Evolutionary conservation across 2,113 vertebrate species (phyloP).

Genomic region (Smithornis capensis): DNA sequence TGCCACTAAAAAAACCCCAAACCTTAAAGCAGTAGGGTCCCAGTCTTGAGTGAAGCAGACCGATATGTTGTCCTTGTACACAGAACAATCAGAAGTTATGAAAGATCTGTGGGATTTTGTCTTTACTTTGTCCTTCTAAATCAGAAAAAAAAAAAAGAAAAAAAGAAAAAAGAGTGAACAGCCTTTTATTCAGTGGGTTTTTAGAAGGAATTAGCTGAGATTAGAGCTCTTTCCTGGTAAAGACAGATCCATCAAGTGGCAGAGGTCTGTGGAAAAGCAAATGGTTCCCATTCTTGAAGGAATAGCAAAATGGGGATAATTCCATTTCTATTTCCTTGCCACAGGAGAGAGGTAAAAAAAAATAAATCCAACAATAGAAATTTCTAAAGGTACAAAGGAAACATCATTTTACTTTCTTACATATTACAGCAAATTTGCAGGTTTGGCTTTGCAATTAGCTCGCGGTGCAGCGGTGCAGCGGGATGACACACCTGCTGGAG

Average conservation of each 20-base stretch:
- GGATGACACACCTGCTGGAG: background rate
- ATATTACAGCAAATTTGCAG: background rate
- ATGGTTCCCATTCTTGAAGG: background rate
- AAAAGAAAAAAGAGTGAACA: background rate
- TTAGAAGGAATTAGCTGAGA: background rate
- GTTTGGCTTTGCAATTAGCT: background rate
- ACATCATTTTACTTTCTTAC: background rate
- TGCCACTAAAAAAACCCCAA: background rate
- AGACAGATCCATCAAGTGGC: background rate
- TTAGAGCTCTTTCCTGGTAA: background rate
- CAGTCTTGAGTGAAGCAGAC: background rate
- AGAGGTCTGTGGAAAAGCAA: background rate
- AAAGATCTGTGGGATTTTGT: background rate
- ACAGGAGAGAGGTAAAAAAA: too few relatives aligned
- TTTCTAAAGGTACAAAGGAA: background rate
- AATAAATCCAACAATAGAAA: background rate
- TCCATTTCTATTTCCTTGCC: background rate
- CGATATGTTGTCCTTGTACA: background rate
- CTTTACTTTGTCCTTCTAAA: background rate
- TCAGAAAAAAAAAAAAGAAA: too few relatives aligned
- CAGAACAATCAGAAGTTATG: background rate
- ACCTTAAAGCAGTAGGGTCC: background rate
- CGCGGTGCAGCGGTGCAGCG: background rate
- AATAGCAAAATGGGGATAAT: background rate
- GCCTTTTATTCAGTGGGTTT: background rate